Evolutionary conservation across 2,888 invertebrate genomes (phyloP).

Genomic region (Drosophila niveifrons): DNA sequence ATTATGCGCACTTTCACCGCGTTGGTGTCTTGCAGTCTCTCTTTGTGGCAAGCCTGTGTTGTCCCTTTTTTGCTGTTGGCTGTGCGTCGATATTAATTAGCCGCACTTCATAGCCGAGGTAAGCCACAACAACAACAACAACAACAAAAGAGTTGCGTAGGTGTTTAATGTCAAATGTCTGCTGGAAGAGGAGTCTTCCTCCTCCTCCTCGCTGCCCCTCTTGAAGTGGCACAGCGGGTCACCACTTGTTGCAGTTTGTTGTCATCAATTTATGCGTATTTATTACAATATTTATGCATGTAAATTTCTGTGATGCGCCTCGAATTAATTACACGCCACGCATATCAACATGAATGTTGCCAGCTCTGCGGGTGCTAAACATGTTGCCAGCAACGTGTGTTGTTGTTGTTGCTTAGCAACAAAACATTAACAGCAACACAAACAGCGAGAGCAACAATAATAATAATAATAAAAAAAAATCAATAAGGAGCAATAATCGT

Average conservation of each 20-base stretch:
- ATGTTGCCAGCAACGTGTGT: slow-evolving; percentile 39
- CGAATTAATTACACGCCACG: slow-evolving; percentile 70
- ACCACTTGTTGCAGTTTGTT: slow-evolving; percentile 59
- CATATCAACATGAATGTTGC: slow-evolving; percentile 72
- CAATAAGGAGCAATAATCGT: slow-evolving; percentile 70
- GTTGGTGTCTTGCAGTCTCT: slow-evolving; percentile 35
- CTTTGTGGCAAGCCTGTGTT: slow-evolving; percentile 40
- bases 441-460: background rate
- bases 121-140: slow-evolving; percentile 6
- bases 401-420: slow-evolving; percentile 19
- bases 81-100: slow-evolving; percentile 75
- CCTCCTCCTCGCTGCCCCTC: too few species aligned
- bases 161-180: slow-evolving; percentile 64
- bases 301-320: slow-evolving; percentile 62
- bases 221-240: slow-evolving; percentile 11
- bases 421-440: background rate
- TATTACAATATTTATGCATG: slow-evolving; percentile 63
- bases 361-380: slow-evolving; percentile 63
- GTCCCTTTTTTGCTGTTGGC: slow-evolving; percentile 49
- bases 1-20: slow-evolving; percentile 78
- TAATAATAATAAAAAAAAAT: slow-evolving; percentile 10
- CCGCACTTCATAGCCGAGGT: slow-evolving; percentile 51
- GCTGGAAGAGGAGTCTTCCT: slow-evolving; percentile 4
- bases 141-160: slow-evolving; percentile 47
- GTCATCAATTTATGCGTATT: slow-evolving; percentile 70